Percentiles rank a stretch among this genome's conserved stretches.
phyloP scores from a whole-genome alignment of 2,888 invertebrate species.

The Napeogenes inachia region DNA sequence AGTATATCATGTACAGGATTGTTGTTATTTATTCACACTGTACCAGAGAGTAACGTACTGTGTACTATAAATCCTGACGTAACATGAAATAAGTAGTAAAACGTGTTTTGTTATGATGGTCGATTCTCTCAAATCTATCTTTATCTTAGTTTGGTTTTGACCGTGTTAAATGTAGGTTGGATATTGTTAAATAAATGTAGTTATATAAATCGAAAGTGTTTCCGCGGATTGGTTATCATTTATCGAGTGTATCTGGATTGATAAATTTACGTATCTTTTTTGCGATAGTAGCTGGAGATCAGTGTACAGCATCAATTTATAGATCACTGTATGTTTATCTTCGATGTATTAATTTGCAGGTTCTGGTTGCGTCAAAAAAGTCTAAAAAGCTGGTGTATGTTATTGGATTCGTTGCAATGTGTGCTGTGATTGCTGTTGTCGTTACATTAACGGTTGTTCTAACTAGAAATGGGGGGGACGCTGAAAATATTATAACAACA shows the following conservation, averaged over 20 bases:
- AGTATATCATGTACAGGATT: too few species aligned
- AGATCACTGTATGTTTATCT: neutral
- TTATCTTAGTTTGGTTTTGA: neutral
- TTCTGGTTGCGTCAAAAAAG: conserved; percentile 77
- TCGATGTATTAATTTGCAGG: conserved; percentile 57
- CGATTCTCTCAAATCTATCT: neutral
- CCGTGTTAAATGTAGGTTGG: neutral
- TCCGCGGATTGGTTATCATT: neutral
- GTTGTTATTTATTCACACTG: too few species aligned
- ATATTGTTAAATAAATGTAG: too few species aligned
- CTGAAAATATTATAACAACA: conserved; percentile 49
- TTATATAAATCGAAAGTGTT: neutral
- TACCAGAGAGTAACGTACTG: neutral
- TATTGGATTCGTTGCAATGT: conserved; percentile 73
- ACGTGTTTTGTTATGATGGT: neutral
- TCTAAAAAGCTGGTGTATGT: conserved; percentile 75
- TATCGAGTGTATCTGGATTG: neutral
- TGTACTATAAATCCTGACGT: neutral
- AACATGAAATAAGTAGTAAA: neutral
- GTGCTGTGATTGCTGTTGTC: conserved; percentile 78
- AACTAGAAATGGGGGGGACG: conserved; percentile 55
- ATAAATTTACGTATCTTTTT: neutral
- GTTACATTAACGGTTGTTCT: conserved; percentile 78
- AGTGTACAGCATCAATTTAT: conserved; percentile 2
- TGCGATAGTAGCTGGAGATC: neutral